Percentiles rank a stretch among this genome's conserved stretches.
phyloP scores from a whole-genome alignment of 2,888 invertebrate species.

The Pristionchus japonicus region DNA sequence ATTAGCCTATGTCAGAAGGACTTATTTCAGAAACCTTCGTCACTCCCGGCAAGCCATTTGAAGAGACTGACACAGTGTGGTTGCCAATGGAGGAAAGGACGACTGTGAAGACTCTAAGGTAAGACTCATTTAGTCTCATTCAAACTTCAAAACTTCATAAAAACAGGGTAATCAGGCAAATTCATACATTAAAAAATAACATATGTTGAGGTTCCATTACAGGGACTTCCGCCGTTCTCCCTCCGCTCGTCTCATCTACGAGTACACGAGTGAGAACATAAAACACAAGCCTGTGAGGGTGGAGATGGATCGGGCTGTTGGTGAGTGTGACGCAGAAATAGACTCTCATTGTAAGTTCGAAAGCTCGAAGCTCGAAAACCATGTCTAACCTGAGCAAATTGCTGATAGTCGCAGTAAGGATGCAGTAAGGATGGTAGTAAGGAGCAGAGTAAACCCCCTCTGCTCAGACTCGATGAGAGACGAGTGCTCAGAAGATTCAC shows the following conservation, averaged over 20 bases:
- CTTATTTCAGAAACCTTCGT: neutral
- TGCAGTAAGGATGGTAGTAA: neutral
- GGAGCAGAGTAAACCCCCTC: too few species aligned
- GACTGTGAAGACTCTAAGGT: neutral
- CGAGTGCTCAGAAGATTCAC: slow-evolving; percentile 20
- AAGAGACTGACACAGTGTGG: neutral
- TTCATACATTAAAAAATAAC: neutral
- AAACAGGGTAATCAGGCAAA: neutral
- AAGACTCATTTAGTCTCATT: neutral
- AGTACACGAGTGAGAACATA: slow-evolving; percentile 44
- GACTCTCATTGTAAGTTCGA: too few species aligned
- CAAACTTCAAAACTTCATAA: neutral
- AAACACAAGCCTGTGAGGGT: slow-evolving; percentile 41
- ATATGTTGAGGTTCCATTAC: neutral
- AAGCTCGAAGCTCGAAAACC: too few species aligned
- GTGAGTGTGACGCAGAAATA: too few species aligned
- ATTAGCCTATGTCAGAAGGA: neutral
- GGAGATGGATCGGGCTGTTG: slow-evolving; percentile 33
- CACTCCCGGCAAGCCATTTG: neutral
- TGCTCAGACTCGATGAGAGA: slow-evolving; percentile 35
- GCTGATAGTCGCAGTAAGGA: too few species aligned
- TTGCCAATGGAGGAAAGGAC: neutral
- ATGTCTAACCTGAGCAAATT: too few species aligned
- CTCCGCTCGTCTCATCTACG: neutral
- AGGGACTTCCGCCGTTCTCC: neutral